These are phyloP conservation scores for Parascotia fuliginaria DNA, from an alignment of 2,888 invertebrate genomes.

Conservation along the genomic window DNA sequence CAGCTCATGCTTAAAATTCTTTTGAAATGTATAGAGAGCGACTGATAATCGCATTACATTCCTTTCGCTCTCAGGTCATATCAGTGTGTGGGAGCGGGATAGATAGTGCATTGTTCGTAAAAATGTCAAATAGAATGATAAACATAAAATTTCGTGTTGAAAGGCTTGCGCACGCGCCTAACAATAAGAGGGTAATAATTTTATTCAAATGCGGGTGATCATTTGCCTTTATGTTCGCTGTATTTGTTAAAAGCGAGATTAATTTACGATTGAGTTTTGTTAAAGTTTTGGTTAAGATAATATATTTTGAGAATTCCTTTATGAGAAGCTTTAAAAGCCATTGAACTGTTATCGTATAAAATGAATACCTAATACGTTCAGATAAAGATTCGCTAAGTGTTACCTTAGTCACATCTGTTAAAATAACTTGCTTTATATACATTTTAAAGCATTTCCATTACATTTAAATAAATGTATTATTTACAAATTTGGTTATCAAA, in stretches of 20 bases:
- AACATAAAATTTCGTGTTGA: slow-evolving; percentile 81
- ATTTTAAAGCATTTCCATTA: no score
- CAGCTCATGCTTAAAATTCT: slow-evolving; percentile 74
- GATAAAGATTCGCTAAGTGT: no score
- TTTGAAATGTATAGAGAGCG: slow-evolving; percentile 63
- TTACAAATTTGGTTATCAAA: no score
- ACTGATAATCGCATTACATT: slow-evolving; percentile 65
- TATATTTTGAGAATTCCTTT: slow-evolving; percentile 4
- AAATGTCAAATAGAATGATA: slow-evolving; percentile 85
- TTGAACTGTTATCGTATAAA: background rate
- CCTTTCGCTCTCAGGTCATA: slow-evolving; percentile 53
- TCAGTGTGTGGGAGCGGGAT: slow-evolving; percentile 58
- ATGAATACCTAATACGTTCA: no score
- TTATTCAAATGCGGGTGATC: slow-evolving; percentile 70
- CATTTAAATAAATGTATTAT: no score
- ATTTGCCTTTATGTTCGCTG: slow-evolving; percentile 54
- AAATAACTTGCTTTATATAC: no score
- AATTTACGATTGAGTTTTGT: slow-evolving; percentile 58
- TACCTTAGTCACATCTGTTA: no score
- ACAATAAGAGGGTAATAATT: slow-evolving; percentile 70
- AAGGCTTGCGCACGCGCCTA: slow-evolving; percentile 68
- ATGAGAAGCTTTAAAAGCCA: background rate
- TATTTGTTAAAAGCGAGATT: slow-evolving; percentile 57
- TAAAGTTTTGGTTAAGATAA: slow-evolving; percentile 45
- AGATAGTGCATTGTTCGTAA: slow-evolving; percentile 74